Evolutionary conservation across 2,797 vertebrate genomes (phyloP), one percentile per base, ranked within the genome.

Genomic region (Sebastes matsubarae): DNA sequence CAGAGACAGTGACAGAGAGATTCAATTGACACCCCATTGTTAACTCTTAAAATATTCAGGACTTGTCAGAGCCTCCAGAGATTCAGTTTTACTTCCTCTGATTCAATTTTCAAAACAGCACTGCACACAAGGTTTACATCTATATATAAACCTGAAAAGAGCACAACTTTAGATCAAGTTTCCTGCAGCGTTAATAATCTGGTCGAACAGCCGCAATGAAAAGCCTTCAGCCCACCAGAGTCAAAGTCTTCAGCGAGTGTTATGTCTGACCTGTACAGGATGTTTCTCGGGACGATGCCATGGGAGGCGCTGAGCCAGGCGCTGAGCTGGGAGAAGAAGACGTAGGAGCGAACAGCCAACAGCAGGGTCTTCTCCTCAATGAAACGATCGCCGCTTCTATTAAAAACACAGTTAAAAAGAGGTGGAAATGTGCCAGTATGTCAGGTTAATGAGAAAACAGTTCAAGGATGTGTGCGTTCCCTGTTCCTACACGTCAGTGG

Each of bases 251-350:
- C 36, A 83, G 67, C 30, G 64, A 81, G 87, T 61, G 83, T 36
- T 75, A 61, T 54, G 66, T 84, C 93, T 3, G 94, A 99, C 99
- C 99, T 97, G 95, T 99, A 99, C 59, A 99, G 95, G 95, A 99
- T 99, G 94, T 99, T 99, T 90, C 98, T 95, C 92, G 98, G 99
- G 90, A 98, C 97, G 89, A 98, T 97, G 94, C 99, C 99, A 81
- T 99, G 99, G 55, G 98, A 99, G 91, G 98, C 98, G 70, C 99
- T 99, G 89, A 99, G 96, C 98, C 98, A 99, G 5, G 99, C 99
- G 1, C 99, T 99, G 89, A 99, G 96, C 95, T 99, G 99, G 81
- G 99, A 99, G 96, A 99, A 99, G 94, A 99, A 99, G 82, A 99
- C 98, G 80, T 98, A 99, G 38, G 99, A 99, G 81, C 98, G 98